Evolutionary conservation across 2,113 vertebrate genomes (phyloP).

Genomic region (Sitta europaea): DNA sequence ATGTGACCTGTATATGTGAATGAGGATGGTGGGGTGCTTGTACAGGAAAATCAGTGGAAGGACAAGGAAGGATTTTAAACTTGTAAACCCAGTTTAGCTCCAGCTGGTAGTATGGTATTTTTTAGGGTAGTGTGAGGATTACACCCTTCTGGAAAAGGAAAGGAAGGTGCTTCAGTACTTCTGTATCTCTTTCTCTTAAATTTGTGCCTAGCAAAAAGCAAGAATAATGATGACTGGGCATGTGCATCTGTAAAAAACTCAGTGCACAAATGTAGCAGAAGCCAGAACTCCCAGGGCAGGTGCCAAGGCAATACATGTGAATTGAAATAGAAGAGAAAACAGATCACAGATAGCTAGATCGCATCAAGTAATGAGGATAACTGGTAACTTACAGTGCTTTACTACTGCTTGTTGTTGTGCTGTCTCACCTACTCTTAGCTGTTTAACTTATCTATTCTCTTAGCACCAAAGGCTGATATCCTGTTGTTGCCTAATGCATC

Average conservation of each 20-base stretch:
- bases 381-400: not conserved
- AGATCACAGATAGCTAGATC: not conserved
- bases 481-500: not conserved
- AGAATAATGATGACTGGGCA: not conserved
- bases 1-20: not conserved
- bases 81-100: not conserved
- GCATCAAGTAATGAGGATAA: not conserved
- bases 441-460: not conserved
- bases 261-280: not conserved
- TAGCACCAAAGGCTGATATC: not conserved
- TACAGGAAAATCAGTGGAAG: not conserved
- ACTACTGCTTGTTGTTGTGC: not conserved
- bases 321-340: not conserved
- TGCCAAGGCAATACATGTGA: not conserved
- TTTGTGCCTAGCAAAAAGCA: not conserved
- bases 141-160: not conserved
- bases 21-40: not conserved
- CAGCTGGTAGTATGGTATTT: not conserved
- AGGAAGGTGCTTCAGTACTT: not conserved
- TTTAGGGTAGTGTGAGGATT: not conserved
- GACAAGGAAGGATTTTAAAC: not conserved
- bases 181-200: not conserved
- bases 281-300: not conserved
- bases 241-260: not conserved
- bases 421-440: not conserved